Evolutionary conservation across 2,888 invertebrate species (phyloP), one percentile per base, ranked within the genome.

Genomic region (Carpatolechia fugitivella): DNA sequence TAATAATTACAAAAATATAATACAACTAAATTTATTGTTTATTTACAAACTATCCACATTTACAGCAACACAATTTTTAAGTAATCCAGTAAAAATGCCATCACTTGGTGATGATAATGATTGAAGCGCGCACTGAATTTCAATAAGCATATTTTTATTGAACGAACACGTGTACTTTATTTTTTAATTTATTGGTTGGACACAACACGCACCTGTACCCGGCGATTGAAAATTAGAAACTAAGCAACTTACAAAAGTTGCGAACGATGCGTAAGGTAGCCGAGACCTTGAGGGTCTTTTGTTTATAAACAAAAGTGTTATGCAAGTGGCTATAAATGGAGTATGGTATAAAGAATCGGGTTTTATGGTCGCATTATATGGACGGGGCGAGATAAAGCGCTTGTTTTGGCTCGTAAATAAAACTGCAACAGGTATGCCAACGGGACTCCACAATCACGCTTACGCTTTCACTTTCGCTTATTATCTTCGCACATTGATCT

Each of bases 391-490:
- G 89, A 89, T 89, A 88, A 88, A 88, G 85, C 86, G 88, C 77
- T 86, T 90, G 90, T 90, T 90, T 87, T 87, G 86, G 89, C 80
- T 87, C 90, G 84, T 89, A 90, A 90, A 90, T 90, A 88, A 86
- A 83, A 77, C 85, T 82, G 89, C 90, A 90, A 90, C 90, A 89
- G 90, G 90, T 90, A 90, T 81, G 84, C 79, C 78, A 85, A 81
- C 85, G 82, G 85, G 84, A 83, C 78, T 83, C 80, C 74, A 77
- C 80, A 81, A 81, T 85, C 85, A 86, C 83, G 85, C 76, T 78
- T 78, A 75, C 75, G 80, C 88, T 88, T 83, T 89, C 88, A 77
- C 84, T 88, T 85, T 87, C 78, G 70, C 76, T 74, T 79, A 77
- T 82, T 85, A 85, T 85, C 85, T 78, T 79, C 74, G 72, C 72